Conservation (phyloP, 2,797 vertebrate species). For the Sebastolobus altivelis region DNA sequence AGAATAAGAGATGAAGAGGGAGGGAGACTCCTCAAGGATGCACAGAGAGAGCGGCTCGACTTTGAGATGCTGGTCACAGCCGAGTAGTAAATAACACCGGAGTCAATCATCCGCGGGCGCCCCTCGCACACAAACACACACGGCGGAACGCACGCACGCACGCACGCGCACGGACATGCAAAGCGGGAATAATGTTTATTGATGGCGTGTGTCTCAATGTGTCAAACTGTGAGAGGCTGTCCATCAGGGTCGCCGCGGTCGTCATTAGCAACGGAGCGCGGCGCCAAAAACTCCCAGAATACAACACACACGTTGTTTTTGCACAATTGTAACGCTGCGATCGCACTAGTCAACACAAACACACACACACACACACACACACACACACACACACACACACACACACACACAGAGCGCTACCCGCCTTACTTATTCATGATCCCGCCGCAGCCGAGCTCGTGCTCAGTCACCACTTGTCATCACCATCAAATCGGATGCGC, state of each 20-base stretch:
- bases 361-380: background rate
- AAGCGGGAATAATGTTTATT: conserved; percentile 73
- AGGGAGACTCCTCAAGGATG: conserved; percentile 48
- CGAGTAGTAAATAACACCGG: conserved; percentile 78
- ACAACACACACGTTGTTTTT: background rate
- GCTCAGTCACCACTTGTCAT: conserved; percentile 64
- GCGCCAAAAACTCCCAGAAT: conserved; percentile 7
- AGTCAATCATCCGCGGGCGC: conserved; percentile 74
- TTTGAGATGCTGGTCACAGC: conserved; percentile 75
- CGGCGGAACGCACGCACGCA: background rate
- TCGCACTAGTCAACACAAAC: background rate
- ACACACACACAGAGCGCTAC: background rate
- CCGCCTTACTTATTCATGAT: conserved; percentile 64
- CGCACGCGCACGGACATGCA: conserved; percentile 33
- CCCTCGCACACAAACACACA: conserved; percentile 42
- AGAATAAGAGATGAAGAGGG: conserved; percentile 25
- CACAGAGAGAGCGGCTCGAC: conserved; percentile 36
- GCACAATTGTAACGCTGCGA: background rate
- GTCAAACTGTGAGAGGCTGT: conserved; percentile 59
- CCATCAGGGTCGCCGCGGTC: conserved; percentile 62
- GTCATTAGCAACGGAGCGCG: conserved; percentile 57
- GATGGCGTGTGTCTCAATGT: conserved; percentile 58
- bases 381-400: conserved; percentile 9
- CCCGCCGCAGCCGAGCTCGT: conserved; percentile 36
- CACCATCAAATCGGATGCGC: conserved; percentile 46